Base-by-base conservation (phyloP, 1,140 invertebrate species). In the Cyclina sinensis region DNA sequence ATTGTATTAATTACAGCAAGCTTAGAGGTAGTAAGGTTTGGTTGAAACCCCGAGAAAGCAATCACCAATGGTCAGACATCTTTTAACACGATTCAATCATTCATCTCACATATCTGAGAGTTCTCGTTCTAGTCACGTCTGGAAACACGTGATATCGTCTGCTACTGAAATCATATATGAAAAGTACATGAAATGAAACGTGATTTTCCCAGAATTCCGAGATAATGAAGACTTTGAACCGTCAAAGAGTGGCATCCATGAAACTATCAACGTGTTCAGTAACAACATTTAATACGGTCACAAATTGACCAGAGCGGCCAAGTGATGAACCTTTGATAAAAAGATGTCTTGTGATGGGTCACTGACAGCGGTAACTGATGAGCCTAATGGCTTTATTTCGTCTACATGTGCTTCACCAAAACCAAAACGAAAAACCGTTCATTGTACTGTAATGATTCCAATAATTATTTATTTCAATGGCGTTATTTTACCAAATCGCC, bases 281-380 rank as follows among this genome's bases (percentile, higher is more conserved):
- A 62, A 24, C 18, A 62, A 35, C 12, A 70, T 9, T 70, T 37
- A 39, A 70, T 70, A 24, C 16, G 16, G 65, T 16, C 1, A 14
- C 3, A 37, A 70, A 70, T 70, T 70, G 65, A 70, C 65, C 65
- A 70, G 65, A 70, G 65, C 65, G 65, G 65, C 35, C 65, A 70
- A 70, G 65, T 39, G 65, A 70, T 70, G 65, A 32, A 70, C 65
- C 65, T 70, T 70, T 70, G 65, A 70, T 70, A 70, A 18, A 37
- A n/a, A 1, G 1, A 35, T 7, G 14, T 30, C 37, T 9, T 14
- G 65, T 70, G 65, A 70, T 12, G 65, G 65, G 65, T 70, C 65
- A 70, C 32, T 70, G 65, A 70, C 21, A 70, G 11, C 65, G 65
- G 65, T 27, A 37, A 16, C 65, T 70, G 11, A 70, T 70, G 9